A percentile compares a stretch with the other conserved stretches of the same genome.
phyloP scores from a whole-genome alignment of 2,113 vertebrate genomes.

The Anhinga anhinga region DNA sequence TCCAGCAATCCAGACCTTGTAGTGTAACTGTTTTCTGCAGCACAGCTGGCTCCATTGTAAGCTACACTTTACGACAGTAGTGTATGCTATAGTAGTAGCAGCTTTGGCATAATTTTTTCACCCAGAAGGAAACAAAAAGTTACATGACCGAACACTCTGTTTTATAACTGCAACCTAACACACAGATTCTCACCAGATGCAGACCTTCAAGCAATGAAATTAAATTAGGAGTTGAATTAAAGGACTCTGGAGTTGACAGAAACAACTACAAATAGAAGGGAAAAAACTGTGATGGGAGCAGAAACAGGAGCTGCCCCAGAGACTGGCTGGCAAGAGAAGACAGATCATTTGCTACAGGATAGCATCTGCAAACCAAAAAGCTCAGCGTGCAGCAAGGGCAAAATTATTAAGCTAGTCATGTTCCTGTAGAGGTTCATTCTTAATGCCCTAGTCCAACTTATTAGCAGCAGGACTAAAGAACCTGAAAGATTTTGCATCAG shows the following conservation, averaged over 20 bases:
- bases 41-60: constrained; percentile 20
- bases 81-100: constrained; percentile 36
- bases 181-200: constrained; percentile 3
- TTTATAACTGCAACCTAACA: not conserved
- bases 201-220: not conserved
- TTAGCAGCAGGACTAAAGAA: constrained; percentile 16
- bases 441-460: not conserved
- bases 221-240: not conserved
- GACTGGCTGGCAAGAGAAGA: not conserved
- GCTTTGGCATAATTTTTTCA: constrained; percentile 17
- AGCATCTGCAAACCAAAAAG: not conserved
- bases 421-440: not conserved
- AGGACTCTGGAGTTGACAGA: not conserved
- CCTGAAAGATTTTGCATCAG: not conserved
- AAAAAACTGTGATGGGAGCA: not conserved
- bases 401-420: not conserved
- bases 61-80: constrained; percentile 31
- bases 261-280: not conserved
- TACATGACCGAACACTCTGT: not conserved
- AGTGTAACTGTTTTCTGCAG: constrained; percentile 39
- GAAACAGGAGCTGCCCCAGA: not conserved
- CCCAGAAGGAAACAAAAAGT: constrained; percentile 11
- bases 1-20: constrained; percentile 15
- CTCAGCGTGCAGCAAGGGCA: not conserved
- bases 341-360: not conserved